Base-by-base conservation (phyloP, 1,140 invertebrate species). In the Penaeus chinensis region DNA sequence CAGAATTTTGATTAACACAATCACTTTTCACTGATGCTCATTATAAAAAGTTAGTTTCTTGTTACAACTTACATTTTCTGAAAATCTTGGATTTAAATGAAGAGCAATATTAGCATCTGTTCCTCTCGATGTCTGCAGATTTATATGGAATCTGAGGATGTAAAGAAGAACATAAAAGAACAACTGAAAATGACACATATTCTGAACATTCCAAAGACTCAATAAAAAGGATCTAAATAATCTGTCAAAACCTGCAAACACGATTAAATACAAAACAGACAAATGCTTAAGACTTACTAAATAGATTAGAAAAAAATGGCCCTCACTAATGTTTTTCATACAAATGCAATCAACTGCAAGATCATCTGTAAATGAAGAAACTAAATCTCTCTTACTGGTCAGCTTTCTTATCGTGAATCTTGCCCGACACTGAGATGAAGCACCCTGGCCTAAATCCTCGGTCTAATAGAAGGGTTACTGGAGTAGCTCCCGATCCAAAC, bases 61-160 rank as follows among this genome's bases (percentile, higher is more conserved):
- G 22, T 61, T 62, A 22, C 19, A 20, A 47, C 74, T 79, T 20
- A 91, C 90, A 37, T 92, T 91, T 11, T 89, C 84, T 78, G 89
- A 71, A 82, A 93, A 91, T 37, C 95, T 93, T n/a, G 95, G 95
- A 94, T 98, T 97, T 89, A 97, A 94, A 93, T 97, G 96, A 61
- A 97, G 93, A 42, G 95, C 95, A 86, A 96, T 94, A 89, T 96
- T 95, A n/a, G 71, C 62, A 71, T 88, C 84, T 66, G 76, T 24
- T 61, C 86, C 88, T 37, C 85, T 71, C 22, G 71, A 80, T 20
- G 85, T 82, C 24, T 90, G 88, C 32, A 91, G 86, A 82, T 92
- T 91, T 19, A 92, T 66, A n/a, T 89, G 87, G 85, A 91, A 92
- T 71, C 91, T 90, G 54, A n/a, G 65, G 24, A 16, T 47, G 60